Evolutionary conservation across 2,797 vertebrate genomes (phyloP).

Genomic region (Buphagus erythrorhynchus): DNA sequence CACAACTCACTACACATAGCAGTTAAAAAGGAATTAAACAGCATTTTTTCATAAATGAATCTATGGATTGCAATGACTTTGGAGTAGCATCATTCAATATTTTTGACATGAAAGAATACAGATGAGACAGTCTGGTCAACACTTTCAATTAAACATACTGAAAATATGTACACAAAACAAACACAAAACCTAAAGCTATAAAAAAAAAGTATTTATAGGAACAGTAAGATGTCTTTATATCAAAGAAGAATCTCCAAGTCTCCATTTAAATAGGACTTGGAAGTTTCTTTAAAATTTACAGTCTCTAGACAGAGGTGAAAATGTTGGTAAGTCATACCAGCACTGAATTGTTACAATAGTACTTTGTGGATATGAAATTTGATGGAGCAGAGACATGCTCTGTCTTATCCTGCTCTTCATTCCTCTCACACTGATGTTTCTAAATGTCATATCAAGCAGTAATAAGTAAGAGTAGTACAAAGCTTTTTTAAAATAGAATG

Average conservation of each 20-base stretch:
- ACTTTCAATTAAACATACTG: constrained; percentile 4
- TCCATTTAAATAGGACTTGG: background rate
- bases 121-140: constrained; percentile 4
- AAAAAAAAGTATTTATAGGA: background rate
- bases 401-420: background rate
- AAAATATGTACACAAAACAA: no score
- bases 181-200: background rate
- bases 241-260: background rate
- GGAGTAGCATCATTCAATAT: background rate
- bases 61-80: constrained; percentile 40
- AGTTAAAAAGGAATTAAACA: constrained; percentile 57
- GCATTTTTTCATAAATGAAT: background rate
- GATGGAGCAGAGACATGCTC: background rate
- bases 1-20: constrained; percentile 3
- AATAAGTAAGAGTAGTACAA: background rate
- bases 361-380: background rate
- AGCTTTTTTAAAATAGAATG: background rate
- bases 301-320: background rate
- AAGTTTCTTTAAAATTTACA: background rate
- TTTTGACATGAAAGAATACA: background rate
- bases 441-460: background rate
- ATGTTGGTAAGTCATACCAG: background rate
- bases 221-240: background rate
- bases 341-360: background rate
- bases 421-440: background rate